phyloP scores from a whole-genome alignment of 2,888 invertebrate species.

The Rotaria magnacalcarata region DNA sequence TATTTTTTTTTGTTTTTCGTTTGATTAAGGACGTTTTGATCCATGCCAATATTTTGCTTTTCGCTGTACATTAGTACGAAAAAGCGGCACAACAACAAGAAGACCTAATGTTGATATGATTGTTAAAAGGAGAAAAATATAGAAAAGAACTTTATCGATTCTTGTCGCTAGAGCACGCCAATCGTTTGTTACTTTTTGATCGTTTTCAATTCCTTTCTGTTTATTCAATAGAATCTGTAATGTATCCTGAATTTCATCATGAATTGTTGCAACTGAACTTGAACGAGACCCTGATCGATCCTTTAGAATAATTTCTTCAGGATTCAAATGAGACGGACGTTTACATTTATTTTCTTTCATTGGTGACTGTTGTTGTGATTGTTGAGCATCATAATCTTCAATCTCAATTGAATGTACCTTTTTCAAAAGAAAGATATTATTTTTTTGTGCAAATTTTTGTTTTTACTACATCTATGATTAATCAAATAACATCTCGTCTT shows the following conservation, averaged over 20 bases:
- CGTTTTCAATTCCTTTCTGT: slow-evolving; percentile 56
- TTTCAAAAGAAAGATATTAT: too few relatives aligned
- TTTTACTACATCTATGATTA: too few relatives aligned
- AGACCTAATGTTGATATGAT: slow-evolving; percentile 61
- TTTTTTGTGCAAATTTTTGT: too few relatives aligned
- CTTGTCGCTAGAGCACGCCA: slow-evolving; percentile 63
- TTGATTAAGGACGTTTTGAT: background rate
- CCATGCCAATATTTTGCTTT: slow-evolving; percentile 8
- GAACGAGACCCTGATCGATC: background rate
- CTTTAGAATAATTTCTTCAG: background rate
- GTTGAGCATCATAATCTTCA: background rate
- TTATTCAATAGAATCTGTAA: slow-evolving; percentile 55
- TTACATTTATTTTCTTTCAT: background rate
- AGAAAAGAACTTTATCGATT: slow-evolving; percentile 63
- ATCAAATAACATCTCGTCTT: too few relatives aligned
- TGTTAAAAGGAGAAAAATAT: slow-evolving; percentile 63
- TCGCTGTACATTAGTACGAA: slow-evolving; percentile 41
- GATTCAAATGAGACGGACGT: background rate
- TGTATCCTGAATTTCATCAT: slow-evolving; percentile 55
- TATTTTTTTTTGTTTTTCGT: background rate
- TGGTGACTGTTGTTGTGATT: background rate
- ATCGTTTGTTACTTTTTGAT: slow-evolving; percentile 61
- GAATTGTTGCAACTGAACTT: slow-evolving; percentile 47
- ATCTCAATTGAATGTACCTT: background rate
- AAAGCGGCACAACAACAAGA: slow-evolving; percentile 61